A percentile compares a stretch with the other conserved stretches of the same genome.
These are phyloP conservation scores for Dolichoris vasculosae DNA, from an alignment of 1,140 invertebrate genomes.

Conservation along the genomic window DNA sequence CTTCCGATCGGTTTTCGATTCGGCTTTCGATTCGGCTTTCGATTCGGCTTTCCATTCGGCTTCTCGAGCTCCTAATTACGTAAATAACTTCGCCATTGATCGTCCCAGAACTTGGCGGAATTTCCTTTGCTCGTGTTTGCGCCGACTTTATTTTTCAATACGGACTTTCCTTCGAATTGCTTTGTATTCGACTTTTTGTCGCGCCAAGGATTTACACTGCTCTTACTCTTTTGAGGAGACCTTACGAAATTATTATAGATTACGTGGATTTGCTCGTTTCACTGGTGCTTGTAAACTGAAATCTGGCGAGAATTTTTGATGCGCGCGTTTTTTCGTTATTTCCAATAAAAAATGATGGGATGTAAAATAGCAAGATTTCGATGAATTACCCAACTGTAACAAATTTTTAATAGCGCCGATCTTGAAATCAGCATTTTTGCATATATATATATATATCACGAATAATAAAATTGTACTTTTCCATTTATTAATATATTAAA, in stretches of 20 bases:
- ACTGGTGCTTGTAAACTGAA: too few relatives aligned
- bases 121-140: not conserved
- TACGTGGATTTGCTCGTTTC: too few relatives aligned
- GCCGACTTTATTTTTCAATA: not conserved
- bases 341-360: not conserved
- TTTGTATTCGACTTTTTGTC: too few relatives aligned
- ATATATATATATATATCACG: not conserved
- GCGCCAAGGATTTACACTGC: not conserved
- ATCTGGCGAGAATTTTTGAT: not conserved
- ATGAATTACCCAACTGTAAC: not conserved
- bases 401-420: not conserved
- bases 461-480: not conserved
- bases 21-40: not conserved
- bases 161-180: not conserved
- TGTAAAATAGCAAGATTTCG: not conserved
- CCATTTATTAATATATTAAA: not conserved
- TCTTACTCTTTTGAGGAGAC: not conserved
- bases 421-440: not conserved
- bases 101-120: too few relatives aligned
- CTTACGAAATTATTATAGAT: too few relatives aligned
- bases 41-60: too few relatives aligned
- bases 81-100: too few relatives aligned
- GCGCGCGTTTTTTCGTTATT: not conserved
- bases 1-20: not conserved
- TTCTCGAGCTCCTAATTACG: too few relatives aligned